These are phyloP conservation scores for Ptiloglossa arizonensis DNA, from an alignment of 1,140 invertebrate genomes.

Conservation along the genomic window DNA sequence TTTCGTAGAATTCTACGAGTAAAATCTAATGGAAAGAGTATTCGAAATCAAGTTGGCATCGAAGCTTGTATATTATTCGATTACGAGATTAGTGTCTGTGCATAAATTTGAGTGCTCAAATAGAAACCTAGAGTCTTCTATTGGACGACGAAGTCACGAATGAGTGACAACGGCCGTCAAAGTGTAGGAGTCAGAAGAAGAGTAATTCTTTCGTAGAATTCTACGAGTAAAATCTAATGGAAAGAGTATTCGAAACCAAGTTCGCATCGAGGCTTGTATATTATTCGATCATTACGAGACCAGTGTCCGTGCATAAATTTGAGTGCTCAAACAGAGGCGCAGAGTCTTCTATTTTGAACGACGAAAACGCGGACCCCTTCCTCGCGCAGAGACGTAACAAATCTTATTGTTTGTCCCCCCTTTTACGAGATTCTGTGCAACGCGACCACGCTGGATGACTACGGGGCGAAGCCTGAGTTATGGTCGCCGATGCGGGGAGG, in stretches of 20 bases:
- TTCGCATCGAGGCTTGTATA: conserved; percentile 5
- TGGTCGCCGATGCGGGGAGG: conserved; percentile 65
- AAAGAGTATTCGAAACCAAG: too few relatives aligned
- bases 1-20: too few relatives aligned
- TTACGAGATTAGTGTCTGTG: too few relatives aligned
- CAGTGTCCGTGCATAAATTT: conserved; percentile 33
- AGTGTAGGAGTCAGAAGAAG: too few relatives aligned
- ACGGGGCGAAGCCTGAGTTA: conserved; percentile 71
- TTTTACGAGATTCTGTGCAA: conserved; percentile 51
- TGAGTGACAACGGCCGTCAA: too few relatives aligned
- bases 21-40: too few relatives aligned
- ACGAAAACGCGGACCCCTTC: conserved; percentile 27
- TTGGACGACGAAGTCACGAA: too few relatives aligned
- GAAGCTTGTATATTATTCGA: too few relatives aligned
- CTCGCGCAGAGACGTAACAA: conserved; percentile 55
- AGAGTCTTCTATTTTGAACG: background rate
- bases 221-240: too few relatives aligned
- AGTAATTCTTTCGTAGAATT: too few relatives aligned
- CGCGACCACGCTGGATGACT: conserved; percentile 31
- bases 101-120: too few relatives aligned
- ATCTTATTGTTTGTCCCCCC: conserved; percentile 63
- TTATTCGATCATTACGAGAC: conserved; percentile 22
- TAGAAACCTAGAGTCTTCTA: too few relatives aligned
- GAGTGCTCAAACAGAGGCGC: background rate
- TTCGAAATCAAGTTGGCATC: background rate